Conservation (phyloP, 2,113 vertebrate species). For the Seriola dumerili region DNA sequence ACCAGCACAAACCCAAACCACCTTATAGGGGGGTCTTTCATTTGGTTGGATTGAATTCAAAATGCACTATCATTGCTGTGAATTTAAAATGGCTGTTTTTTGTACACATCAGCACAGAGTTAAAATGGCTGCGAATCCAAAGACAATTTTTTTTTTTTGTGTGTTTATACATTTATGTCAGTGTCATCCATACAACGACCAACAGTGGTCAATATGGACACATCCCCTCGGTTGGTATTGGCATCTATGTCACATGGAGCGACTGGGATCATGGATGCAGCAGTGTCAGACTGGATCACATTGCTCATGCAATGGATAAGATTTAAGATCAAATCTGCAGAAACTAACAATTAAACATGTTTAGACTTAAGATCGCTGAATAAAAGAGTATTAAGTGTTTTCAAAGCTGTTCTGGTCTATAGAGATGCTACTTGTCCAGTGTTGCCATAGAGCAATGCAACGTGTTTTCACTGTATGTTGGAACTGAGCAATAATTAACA, state of each 20-base stretch:
- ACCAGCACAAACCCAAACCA: constrained; percentile 64
- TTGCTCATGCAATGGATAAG: constrained; percentile 36
- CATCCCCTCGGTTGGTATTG: constrained; percentile 31
- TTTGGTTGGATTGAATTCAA: constrained; percentile 66
- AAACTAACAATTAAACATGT: background rate
- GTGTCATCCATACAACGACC: constrained; percentile 52
- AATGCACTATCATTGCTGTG: constrained; percentile 62
- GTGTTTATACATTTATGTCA: constrained; percentile 68
- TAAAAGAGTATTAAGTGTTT: background rate
- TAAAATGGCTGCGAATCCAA: constrained; percentile 73
- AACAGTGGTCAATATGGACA: constrained; percentile 32
- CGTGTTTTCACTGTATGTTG: constrained; percentile 61
- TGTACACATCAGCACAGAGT: constrained; percentile 59
- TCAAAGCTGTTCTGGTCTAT: constrained; percentile 5
- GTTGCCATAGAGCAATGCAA: constrained; percentile 79
- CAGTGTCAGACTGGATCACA: constrained; percentile 29
- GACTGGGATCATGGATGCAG: constrained; percentile 48
- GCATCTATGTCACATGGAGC: constrained; percentile 32
- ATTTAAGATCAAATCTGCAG: background rate
- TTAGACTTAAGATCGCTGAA: background rate
- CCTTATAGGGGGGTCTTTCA: constrained; percentile 53
- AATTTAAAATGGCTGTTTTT: constrained; percentile 78
- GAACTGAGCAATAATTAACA: constrained; percentile 52
- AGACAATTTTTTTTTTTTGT: constrained; percentile 28
- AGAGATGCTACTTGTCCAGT: constrained; percentile 37